Evolutionary conservation across 2,113 vertebrate species (phyloP).

Genomic region (Oxyruncus cristatus): DNA sequence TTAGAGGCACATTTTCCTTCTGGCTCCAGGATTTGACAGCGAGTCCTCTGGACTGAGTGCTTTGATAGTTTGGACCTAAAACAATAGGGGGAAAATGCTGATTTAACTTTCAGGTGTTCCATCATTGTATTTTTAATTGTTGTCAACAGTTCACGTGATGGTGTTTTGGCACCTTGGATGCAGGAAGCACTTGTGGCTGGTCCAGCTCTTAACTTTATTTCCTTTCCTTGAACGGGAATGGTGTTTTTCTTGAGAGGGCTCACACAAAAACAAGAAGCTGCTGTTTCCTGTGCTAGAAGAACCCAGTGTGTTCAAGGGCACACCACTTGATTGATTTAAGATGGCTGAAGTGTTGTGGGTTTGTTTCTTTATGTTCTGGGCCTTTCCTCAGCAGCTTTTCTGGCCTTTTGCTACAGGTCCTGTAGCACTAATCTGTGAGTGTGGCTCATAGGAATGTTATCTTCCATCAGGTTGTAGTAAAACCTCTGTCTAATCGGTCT

Average conservation of each 20-base stretch:
- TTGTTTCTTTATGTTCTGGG: not conserved
- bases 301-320: not conserved
- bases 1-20: constrained; percentile 23
- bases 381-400: not conserved
- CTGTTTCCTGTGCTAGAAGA: not conserved
- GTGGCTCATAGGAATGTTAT: not conserved
- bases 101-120: constrained; percentile 32
- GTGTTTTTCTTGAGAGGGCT: not conserved
- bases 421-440: not conserved
- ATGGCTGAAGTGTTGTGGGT: not conserved
- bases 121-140: not conserved
- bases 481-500: not conserved
- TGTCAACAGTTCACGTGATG: not conserved
- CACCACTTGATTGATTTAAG: not conserved
- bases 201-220: constrained; percentile 15
- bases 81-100: not conserved
- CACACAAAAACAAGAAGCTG: not conserved
- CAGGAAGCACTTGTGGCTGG: constrained; percentile 15
- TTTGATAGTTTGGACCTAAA: not conserved
- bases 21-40: constrained; percentile 31
- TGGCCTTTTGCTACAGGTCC: not conserved
- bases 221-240: not conserved
- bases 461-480: not conserved
- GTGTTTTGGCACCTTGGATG: constrained; percentile 11
- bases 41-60: not conserved